These are phyloP conservation scores for Siphlonurus alternatus DNA, from an alignment of 2,888 invertebrate genomes.

Conservation along the genomic window DNA sequence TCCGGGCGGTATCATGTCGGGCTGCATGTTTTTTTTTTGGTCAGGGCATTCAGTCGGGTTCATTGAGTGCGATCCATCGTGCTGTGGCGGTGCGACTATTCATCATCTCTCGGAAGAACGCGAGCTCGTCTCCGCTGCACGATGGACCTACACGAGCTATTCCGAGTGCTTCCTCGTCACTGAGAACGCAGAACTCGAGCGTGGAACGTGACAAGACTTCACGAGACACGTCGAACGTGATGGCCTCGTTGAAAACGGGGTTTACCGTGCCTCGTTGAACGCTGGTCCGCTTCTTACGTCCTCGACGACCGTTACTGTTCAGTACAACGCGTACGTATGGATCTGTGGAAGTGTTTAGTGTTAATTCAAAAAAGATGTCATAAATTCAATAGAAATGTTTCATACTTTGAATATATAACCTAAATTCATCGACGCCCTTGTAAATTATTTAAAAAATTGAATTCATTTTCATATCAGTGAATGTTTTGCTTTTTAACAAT, in stretches of 20 bases:
- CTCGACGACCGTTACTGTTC: constrained; percentile 64
- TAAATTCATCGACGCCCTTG: background rate
- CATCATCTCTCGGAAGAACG: constrained; percentile 37
- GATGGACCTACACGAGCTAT: constrained; percentile 34
- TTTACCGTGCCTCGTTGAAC: constrained; percentile 54
- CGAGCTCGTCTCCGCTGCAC: constrained; percentile 29
- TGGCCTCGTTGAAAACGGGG: constrained; percentile 86
- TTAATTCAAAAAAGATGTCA: too few species aligned
- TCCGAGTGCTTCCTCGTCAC: constrained; percentile 41
- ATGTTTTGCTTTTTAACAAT: too few species aligned
- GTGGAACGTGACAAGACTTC: constrained; percentile 36
- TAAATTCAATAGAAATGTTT: too few species aligned
- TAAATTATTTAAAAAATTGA: background rate
- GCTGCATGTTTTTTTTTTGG: too few species aligned
- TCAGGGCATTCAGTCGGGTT: constrained; percentile 18
- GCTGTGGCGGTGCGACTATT: constrained; percentile 38
- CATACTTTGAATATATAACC: constrained; percentile 4
- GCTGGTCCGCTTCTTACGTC: constrained; percentile 70
- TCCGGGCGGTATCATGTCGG: too few species aligned
- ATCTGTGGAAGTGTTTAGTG: constrained; percentile 47
- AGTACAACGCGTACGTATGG: constrained; percentile 77
- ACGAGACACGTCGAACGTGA: constrained; percentile 64
- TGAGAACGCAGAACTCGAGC: constrained; percentile 40
- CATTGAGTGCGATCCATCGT: constrained; percentile 37
- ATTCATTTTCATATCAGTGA: background rate